These are phyloP conservation scores for Epinotia demarniana DNA, from an alignment of 2,888 invertebrate genomes.

Conservation along the genomic window DNA sequence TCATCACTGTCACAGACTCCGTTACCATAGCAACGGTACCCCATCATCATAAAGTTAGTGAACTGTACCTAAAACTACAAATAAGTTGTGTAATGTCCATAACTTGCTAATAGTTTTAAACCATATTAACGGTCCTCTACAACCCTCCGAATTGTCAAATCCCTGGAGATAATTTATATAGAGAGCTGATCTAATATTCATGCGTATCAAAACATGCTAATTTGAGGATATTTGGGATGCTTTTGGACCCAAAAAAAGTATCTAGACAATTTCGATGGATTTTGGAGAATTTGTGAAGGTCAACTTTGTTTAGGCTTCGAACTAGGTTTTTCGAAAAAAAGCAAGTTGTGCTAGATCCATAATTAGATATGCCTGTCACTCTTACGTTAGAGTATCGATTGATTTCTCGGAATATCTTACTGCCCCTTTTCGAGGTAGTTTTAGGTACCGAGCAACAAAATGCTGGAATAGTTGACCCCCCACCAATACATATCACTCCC, in stretches of 20 bases:
- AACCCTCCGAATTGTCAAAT: constrained; percentile 1
- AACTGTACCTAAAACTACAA: neutral
- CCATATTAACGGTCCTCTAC: neutral
- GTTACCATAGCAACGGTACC: neutral
- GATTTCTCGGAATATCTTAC: too few relatives aligned
- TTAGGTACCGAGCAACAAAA: too few relatives aligned
- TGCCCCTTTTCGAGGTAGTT: too few relatives aligned
- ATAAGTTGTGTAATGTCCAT: neutral
- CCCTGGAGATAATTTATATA: neutral
- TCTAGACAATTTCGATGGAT: neutral
- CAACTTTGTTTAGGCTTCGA: neutral
- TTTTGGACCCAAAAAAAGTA: neutral
- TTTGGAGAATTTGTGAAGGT: neutral
- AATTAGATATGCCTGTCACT: too few relatives aligned
- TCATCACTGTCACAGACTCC: neutral
- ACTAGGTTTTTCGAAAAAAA: neutral
- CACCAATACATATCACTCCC: too few relatives aligned
- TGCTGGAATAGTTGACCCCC: too few relatives aligned
- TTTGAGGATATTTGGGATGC: neutral
- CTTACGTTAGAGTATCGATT: too few relatives aligned
- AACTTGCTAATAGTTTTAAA: constrained; percentile 4
- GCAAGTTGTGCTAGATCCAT: neutral
- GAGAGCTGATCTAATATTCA: constrained; percentile 1
- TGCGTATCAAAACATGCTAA: constrained; percentile 5
- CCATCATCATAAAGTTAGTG: neutral